These are phyloP conservation scores for Sinocyclocheilus grahami DNA, from an alignment of 2,113 vertebrate genomes.

Conservation along the genomic window DNA sequence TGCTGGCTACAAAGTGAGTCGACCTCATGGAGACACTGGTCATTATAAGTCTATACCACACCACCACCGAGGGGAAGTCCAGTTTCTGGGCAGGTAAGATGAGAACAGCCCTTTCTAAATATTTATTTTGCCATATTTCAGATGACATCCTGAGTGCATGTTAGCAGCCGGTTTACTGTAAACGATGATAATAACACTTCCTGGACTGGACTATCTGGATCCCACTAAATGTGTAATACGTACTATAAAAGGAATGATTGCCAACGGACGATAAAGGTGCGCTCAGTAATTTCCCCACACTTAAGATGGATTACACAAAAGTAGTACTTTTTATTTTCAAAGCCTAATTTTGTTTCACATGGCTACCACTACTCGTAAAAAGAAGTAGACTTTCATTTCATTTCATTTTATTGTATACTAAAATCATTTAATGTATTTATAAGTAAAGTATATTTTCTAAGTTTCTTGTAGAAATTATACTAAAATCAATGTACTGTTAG, in stretches of 20 bases:
- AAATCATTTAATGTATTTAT: too few species aligned
- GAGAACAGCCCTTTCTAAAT: neutral
- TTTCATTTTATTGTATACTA: neutral
- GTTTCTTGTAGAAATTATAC: neutral
- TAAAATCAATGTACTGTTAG: neutral
- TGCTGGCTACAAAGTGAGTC: slow-evolving; percentile 88
- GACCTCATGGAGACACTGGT: slow-evolving; percentile 87
- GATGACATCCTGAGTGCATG: neutral
- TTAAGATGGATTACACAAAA: neutral
- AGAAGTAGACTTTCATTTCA: neutral
- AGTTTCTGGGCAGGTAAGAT: slow-evolving; percentile 93
- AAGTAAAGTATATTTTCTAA: too few species aligned
- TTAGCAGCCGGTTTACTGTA: neutral
- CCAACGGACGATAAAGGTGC: neutral
- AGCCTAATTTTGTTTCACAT: neutral
- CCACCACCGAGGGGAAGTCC: slow-evolving; percentile 94
- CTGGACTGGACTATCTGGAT: neutral
- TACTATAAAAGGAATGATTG: neutral
- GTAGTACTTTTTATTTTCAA: neutral
- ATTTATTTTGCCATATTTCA: neutral
- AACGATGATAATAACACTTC: neutral
- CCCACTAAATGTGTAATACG: too few species aligned
- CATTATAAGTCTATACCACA: slow-evolving; percentile 96
- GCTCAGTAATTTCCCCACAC: neutral
- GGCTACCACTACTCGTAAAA: neutral